Evolutionary conservation across 2,888 invertebrate genomes (phyloP).

Genomic region (Hetaerina titia): DNA sequence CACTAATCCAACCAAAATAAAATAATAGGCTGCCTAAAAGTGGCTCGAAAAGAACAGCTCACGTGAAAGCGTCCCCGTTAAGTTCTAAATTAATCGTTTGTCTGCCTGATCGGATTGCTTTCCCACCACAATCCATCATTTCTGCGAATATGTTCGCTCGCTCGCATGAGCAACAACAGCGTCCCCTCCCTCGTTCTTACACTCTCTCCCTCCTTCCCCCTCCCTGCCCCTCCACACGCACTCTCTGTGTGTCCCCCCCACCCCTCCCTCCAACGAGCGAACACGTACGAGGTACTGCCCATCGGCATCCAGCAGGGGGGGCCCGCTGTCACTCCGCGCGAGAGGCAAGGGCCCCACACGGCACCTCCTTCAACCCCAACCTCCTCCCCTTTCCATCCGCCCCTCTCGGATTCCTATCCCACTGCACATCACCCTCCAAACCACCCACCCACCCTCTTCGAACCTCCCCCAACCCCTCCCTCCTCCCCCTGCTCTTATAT

Average conservation of each 20-base stretch:
- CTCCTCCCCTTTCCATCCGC: not conserved
- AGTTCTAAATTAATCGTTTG: slow-evolving; percentile 44
- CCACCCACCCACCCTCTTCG: not conserved
- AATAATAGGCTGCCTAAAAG: not conserved
- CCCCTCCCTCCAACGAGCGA: not conserved
- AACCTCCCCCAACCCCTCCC: not conserved
- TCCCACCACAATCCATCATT: slow-evolving; percentile 16
- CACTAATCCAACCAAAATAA: not conserved
- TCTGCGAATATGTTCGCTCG: not conserved
- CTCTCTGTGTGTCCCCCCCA: not conserved
- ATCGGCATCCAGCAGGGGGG: slow-evolving; percentile 34
- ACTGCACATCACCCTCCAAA: not conserved
- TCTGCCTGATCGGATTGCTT: not conserved
- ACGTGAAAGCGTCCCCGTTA: slow-evolving; percentile 9
- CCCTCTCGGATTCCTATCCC: not conserved
- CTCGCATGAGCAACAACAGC: not conserved
- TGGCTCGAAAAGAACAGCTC: not conserved
- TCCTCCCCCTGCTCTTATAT: not conserved
- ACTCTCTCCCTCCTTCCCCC: not conserved
- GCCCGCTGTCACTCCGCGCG: slow-evolving; percentile 47
- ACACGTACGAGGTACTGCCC: not conserved
- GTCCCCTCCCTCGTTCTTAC: not conserved
- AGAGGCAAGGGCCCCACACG: slow-evolving; percentile 51
- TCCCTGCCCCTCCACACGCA: not conserved
- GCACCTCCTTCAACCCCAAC: not conserved